Percentiles rank a stretch among this genome's conserved stretches.
These are phyloP conservation scores for Zosterops hypoxanthus DNA, from an alignment of 2,113 vertebrate species.

Conservation along the genomic window DNA sequence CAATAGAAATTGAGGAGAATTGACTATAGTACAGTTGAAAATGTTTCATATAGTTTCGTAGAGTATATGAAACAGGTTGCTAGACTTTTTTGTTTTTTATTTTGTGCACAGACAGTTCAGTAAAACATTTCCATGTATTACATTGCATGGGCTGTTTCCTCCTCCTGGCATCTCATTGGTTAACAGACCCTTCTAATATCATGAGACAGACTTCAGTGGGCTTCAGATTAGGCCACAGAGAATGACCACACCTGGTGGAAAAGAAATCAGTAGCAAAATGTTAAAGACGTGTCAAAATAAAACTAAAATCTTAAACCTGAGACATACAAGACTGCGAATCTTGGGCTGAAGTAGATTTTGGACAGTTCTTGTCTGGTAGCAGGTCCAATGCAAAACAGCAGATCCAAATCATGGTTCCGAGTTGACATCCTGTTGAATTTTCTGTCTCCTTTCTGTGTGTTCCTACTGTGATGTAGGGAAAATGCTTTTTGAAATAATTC, in stretches of 20 bases:
- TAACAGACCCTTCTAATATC: background rate
- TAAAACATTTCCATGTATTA: background rate
- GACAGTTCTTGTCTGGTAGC: background rate
- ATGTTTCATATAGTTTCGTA: background rate
- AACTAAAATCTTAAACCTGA: background rate
- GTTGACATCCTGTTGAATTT: background rate
- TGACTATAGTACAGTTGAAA: background rate
- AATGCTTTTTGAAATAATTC: background rate
- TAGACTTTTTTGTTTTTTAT: background rate
- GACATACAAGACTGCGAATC: accelerated
- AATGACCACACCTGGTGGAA: background rate
- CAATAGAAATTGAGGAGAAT: background rate
- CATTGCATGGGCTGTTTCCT: background rate
- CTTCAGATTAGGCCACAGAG: background rate
- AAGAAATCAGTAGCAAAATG: background rate
- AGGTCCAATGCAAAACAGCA: background rate
- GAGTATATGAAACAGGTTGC: background rate
- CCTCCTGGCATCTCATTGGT: accelerated
- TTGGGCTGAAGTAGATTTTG: background rate
- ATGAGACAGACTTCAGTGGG: background rate
- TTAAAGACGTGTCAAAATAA: background rate
- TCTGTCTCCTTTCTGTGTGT: background rate
- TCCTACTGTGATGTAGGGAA: background rate
- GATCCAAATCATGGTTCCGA: background rate
- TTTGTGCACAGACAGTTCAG: background rate